A percentile compares a stretch with the other conserved stretches of the same genome.
Conservation (phyloP, 2,888 invertebrate species). For the Creontiades dilutus region DNA sequence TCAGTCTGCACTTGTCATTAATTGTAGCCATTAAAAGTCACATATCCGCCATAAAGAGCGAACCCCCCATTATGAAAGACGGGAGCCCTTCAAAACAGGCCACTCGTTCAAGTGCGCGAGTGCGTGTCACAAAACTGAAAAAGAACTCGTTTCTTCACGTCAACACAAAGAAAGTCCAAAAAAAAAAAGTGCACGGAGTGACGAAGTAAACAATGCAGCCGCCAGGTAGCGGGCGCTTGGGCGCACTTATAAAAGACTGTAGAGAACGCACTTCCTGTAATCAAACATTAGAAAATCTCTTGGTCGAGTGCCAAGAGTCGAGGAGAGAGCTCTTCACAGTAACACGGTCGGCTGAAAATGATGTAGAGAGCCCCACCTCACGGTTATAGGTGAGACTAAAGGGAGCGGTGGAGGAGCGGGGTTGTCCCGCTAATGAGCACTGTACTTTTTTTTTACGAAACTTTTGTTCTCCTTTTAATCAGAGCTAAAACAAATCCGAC, state of each 20-base stretch:
- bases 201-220: background rate
- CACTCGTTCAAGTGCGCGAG: background rate
- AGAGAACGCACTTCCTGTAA: conserved; percentile 65
- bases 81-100: background rate
- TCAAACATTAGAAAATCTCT: conserved; percentile 45
- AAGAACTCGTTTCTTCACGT: background rate
- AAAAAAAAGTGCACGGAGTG: background rate
- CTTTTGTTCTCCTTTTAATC: conserved; percentile 50
- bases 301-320: conserved; percentile 44
- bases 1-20: too few relatives aligned
- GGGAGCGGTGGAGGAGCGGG: background rate
- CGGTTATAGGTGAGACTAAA: background rate
- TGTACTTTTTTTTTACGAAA: conserved; percentile 23
- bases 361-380: conserved; percentile 35
- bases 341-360: conserved; percentile 37
- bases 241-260: conserved; percentile 28
- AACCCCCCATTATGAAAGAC: background rate
- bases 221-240: background rate
- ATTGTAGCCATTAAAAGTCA: background rate
- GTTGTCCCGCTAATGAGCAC: conserved; percentile 37
- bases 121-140: background rate
- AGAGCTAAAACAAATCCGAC: conserved; percentile 52
- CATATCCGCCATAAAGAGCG: background rate
- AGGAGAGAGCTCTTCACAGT: background rate
- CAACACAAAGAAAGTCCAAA: background rate